Base-by-base conservation (phyloP, 1,140 invertebrate genomes). In the Whitmania pigra region DNA sequence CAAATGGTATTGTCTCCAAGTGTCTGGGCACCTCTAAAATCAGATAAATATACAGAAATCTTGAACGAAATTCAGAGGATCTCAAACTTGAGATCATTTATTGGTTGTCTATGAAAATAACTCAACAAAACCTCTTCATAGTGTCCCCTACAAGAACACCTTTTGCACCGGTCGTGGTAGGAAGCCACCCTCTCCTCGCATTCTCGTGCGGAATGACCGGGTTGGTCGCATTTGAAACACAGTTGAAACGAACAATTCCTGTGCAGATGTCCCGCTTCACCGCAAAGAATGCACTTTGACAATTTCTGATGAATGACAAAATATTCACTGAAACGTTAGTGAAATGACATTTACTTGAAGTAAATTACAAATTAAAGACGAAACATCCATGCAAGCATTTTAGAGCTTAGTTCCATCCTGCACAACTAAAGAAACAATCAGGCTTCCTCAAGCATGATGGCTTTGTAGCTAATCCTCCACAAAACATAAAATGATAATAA, bases 1-100 rank as follows among this genome's bases (percentile, higher is more conserved):
- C 57, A 63, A 31, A 63, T 63, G 57, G 20, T 63, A 63, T 31
- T 63, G 57, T 63, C 57, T 63, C 57, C 57, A 63, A 20, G 29
- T 31, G 29, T 63, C 57, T n/a, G 57, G 29, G 22, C 57, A 63
- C 20, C 57, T 25, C 57, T 63, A 20, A 63, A 63, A 25, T 15
- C 7, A 25, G 11, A 18, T 6, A 25, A 15, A n/a, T 22, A 11
- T 63, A 13, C 29, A 4, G 25, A n/a, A 20, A 57, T n/a, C 54
- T n/a, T n/a, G 2, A 57, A 57, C 54, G 25, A 57, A 5, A 57
- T n/a, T n/a, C 54, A 22, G 29, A 5, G 17, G 5, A 63, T 63
- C 18, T 31, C 15, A 22, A 63, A 63, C 2, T 25, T 2, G 22
- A 63, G 29, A 63, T 13, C 22, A 63, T 11, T 0, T 0, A 18